Percentiles rank a stretch among this genome's conserved stretches.
These are phyloP conservation scores for Plagiodera versicolora DNA, from an alignment of 2,888 invertebrate species.

Conservation along the genomic window DNA sequence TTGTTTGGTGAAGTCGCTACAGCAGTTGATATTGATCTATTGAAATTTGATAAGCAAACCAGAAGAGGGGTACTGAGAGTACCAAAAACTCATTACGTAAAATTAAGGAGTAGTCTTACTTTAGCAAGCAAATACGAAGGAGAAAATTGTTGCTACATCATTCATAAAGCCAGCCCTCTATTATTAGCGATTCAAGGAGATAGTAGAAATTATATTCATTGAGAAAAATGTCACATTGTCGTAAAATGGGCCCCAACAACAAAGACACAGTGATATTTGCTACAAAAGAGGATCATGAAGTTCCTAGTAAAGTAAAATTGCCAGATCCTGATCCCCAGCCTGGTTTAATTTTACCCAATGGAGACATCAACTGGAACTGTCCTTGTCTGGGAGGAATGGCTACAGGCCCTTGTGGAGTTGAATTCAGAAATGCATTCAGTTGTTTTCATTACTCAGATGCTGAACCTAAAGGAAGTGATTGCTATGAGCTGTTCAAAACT, in stretches of 20 bases:
- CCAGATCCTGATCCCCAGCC: constrained; percentile 75
- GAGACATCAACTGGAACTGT: constrained; percentile 95
- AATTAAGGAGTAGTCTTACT: constrained; percentile 62
- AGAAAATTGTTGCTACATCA: constrained; percentile 58
- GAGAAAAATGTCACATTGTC: constrained; percentile 55
- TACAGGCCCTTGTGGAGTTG: constrained; percentile 91
- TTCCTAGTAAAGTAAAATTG: constrained; percentile 70
- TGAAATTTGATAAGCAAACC: constrained; percentile 58
- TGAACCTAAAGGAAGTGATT: constrained; percentile 89
- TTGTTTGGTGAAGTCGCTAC: constrained; percentile 64
- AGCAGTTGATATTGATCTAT: constrained; percentile 58
- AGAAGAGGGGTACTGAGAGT: constrained; percentile 61
- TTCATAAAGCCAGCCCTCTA: constrained; percentile 58
- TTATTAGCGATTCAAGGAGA: constrained; percentile 52
- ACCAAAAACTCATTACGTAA: constrained; percentile 58
- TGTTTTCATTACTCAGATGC: constrained; percentile 91
- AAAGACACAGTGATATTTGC: constrained; percentile 86
- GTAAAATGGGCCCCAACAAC: constrained; percentile 58
- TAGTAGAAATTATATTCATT: constrained; percentile 15
- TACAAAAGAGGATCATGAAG: constrained; percentile 74
- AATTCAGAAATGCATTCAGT: constrained; percentile 91
- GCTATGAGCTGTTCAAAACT: constrained; percentile 83
- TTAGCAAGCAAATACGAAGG: constrained; percentile 57
- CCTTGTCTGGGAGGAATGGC: constrained; percentile 98
- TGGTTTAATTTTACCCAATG: constrained; percentile 81